These are phyloP conservation scores for Premnoplex brunnescens DNA, from an alignment of 2,797 vertebrate genomes.

Conservation along the genomic window DNA sequence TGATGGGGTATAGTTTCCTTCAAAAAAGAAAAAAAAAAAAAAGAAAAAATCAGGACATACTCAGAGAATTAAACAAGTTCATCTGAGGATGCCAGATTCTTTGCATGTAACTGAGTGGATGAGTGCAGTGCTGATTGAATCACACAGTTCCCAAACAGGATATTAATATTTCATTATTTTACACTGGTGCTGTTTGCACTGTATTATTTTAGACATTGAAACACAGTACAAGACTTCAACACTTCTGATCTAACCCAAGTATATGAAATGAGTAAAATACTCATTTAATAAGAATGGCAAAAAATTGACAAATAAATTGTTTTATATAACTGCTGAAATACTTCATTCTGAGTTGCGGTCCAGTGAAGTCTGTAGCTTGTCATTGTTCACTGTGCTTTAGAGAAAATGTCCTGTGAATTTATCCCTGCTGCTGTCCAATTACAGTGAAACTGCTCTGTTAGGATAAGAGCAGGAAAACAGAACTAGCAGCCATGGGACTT, in stretches of 20 bases:
- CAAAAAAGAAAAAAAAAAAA: background rate
- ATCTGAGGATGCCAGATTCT: background rate
- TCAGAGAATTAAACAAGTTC: background rate
- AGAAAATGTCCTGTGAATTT: background rate
- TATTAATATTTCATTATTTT: slow-evolving; percentile 55
- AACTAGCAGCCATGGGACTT: background rate
- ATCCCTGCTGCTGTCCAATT: background rate
- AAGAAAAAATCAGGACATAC: background rate
- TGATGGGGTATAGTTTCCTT: background rate
- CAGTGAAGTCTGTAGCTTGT: background rate
- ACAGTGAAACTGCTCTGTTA: background rate
- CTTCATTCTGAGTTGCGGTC: background rate
- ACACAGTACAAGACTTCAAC: background rate
- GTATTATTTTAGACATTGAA: slow-evolving; percentile 2
- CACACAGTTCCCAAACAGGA: background rate
- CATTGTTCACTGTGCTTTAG: background rate
- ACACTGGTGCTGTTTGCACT: background rate
- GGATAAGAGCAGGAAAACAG: background rate
- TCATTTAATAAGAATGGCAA: background rate
- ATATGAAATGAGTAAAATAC: background rate
- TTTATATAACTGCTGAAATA: background rate
- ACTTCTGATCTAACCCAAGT: background rate
- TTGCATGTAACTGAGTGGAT: background rate
- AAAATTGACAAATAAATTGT: background rate
- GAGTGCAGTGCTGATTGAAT: background rate